Evolutionary conservation across 2,797 vertebrate genomes (phyloP).

Genomic region (Lacerta viridis): DNA sequence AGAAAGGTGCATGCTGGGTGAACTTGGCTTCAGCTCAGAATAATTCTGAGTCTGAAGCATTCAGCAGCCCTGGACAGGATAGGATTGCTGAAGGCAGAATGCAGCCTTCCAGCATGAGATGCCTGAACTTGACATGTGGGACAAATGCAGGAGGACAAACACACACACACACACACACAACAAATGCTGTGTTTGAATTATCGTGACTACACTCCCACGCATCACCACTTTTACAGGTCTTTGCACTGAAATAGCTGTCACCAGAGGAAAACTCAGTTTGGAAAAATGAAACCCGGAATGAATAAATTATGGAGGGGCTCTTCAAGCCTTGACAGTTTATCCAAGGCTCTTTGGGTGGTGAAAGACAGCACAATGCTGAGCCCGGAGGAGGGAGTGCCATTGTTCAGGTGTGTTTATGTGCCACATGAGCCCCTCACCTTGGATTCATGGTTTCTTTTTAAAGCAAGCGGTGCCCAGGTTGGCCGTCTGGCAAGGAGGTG

Average conservation of each 20-base stretch:
- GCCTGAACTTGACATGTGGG: accelerated
- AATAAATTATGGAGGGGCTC: constrained; percentile 81
- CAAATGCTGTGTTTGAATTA: too few relatives aligned
- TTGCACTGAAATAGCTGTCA: constrained; percentile 44
- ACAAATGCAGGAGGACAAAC: background rate
- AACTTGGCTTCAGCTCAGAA: background rate
- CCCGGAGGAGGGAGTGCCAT: constrained; percentile 18
- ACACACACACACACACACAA: too few relatives aligned
- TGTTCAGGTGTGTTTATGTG: constrained; percentile 53
- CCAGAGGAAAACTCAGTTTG: constrained; percentile 50
- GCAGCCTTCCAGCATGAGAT: background rate
- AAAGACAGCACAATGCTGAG: constrained; percentile 51
- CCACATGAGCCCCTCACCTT: background rate
- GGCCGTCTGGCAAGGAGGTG: background rate
- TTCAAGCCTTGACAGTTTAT: constrained; percentile 49
- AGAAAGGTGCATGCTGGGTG: background rate
- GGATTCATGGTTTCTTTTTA: background rate
- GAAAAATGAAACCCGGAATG: constrained; percentile 77
- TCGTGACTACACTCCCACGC: background rate
- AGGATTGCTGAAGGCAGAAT: background rate
- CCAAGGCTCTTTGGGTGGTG: constrained; percentile 48
- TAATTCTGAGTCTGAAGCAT: accelerated
- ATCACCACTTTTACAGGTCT: background rate
- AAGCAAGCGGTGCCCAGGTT: background rate
- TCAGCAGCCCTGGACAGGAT: accelerated